Conservation (phyloP, 2,888 invertebrate genomes). For the Clepsis dumicolana region DNA sequence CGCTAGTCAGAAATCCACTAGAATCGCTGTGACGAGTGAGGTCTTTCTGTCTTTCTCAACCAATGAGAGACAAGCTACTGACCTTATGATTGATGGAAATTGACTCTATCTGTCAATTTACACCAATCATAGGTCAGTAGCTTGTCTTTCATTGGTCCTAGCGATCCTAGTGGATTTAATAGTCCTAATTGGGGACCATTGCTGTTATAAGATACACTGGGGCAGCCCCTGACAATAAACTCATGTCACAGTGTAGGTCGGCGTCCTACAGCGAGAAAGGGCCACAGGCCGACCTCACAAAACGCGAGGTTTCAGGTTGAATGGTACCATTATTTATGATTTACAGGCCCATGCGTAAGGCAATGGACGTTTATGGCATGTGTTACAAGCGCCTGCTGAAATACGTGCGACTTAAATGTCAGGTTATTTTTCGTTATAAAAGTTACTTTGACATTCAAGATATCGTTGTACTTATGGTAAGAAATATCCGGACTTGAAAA, state of each 20-base stretch:
- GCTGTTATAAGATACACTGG: no score
- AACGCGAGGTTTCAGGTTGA: slow-evolving; percentile 8
- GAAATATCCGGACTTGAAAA: background rate
- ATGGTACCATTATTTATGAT: slow-evolving; percentile 42
- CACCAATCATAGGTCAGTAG: no score
- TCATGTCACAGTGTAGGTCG: background rate
- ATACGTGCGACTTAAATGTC: slow-evolving; percentile 11
- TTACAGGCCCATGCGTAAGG: slow-evolving; percentile 30
- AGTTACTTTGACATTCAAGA: slow-evolving; percentile 15
- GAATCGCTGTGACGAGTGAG: no score
- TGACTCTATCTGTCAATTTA: no score
- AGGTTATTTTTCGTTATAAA: slow-evolving; percentile 11
- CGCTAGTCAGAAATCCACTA: no score
- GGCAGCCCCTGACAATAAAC: no score
- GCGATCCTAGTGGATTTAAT: no score
- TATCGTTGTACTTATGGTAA: background rate
- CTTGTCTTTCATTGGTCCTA: no score
- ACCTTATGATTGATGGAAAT: no score
- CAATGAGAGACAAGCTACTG: no score
- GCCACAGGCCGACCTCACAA: background rate
- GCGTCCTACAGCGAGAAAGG: background rate
- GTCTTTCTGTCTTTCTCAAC: no score
- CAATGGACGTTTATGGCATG: slow-evolving; percentile 23
- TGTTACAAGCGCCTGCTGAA: slow-evolving; percentile 20
- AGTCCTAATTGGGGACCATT: no score